phyloP scores from a whole-genome alignment of 2,797 vertebrate genomes.

The Pampus argenteus region DNA sequence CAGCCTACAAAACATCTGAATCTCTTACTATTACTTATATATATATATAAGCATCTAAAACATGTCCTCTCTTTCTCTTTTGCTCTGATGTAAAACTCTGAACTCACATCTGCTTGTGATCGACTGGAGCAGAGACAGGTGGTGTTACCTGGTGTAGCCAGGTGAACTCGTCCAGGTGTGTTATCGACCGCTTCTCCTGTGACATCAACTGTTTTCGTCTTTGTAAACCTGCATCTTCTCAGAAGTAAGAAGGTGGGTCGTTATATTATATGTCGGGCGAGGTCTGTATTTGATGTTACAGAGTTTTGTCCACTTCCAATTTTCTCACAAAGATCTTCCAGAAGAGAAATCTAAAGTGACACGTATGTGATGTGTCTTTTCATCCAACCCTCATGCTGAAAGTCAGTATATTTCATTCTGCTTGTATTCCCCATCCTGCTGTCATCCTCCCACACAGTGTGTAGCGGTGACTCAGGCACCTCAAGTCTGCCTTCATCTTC shows the following conservation, averaged over 20 bases:
- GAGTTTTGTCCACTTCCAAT: slow-evolving; percentile 4
- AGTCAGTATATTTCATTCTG: slow-evolving; percentile 42
- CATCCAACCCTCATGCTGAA: slow-evolving; percentile 19
- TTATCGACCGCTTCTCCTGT: neutral
- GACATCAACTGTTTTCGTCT: neutral
- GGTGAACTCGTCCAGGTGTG: neutral
- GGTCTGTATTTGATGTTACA: slow-evolving; percentile 8
- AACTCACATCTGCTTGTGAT: neutral
- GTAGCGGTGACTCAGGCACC: slow-evolving; percentile 66
- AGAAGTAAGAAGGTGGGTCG: neutral
- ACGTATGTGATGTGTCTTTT: slow-evolving; percentile 9
- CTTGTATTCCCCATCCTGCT: slow-evolving; percentile 48
- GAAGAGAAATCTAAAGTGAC: neutral
- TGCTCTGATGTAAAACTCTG: slow-evolving; percentile 19
- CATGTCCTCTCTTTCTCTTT: slow-evolving; percentile 17
- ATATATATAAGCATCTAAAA: too few species aligned
- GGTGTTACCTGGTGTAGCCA: too few species aligned
- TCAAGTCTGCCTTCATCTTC: slow-evolving; percentile 57
- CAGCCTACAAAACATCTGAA: slow-evolving; percentile 1
- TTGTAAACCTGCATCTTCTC: neutral
- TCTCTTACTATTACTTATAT: too few species aligned
- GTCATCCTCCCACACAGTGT: slow-evolving; percentile 61
- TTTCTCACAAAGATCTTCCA: neutral
- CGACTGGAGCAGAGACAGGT: neutral
- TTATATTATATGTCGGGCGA: slow-evolving; percentile 20